These are phyloP conservation scores for Mormyrus hasselquistii DNA, from an alignment of 2,797 vertebrate species.

Conservation along the genomic window DNA sequence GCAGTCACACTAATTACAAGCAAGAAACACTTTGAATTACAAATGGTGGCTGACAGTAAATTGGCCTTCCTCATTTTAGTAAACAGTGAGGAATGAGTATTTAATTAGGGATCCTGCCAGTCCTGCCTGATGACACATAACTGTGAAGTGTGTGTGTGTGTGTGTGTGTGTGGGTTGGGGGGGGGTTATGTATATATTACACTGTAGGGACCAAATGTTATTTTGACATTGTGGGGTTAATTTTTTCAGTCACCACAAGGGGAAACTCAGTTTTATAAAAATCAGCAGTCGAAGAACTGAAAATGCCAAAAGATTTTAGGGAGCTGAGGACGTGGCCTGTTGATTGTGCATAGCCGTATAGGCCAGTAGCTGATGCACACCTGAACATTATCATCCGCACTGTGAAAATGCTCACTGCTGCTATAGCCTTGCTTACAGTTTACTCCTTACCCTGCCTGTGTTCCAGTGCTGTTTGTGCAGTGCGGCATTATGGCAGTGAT, in stretches of 20 bases:
- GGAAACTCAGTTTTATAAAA: background rate
- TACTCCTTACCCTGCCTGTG: background rate
- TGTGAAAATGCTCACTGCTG: background rate
- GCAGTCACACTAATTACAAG: background rate
- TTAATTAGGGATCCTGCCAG: conserved; percentile 5
- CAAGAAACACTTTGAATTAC: background rate
- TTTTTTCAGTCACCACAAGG: background rate
- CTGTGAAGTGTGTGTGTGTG: background rate
- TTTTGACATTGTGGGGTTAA: background rate
- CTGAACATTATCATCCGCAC: background rate
- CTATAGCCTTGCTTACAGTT: background rate
- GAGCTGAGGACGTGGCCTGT: background rate
- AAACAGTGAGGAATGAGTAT: background rate
- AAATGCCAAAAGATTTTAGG: background rate
- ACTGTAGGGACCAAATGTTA: background rate
- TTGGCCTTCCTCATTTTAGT: background rate
- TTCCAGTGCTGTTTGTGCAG: background rate
- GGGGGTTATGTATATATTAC: background rate
- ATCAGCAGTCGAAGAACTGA: background rate
- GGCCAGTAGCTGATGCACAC: background rate
- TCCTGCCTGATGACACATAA: background rate
- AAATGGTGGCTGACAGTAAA: conserved; percentile 3
- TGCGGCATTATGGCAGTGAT: background rate
- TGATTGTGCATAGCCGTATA: background rate
- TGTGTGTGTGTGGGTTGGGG: background rate